Evolutionary conservation across 2,888 invertebrate genomes (phyloP), one percentile per base, ranked within the genome.

Genomic region (Strigamia transsilvanica): DNA sequence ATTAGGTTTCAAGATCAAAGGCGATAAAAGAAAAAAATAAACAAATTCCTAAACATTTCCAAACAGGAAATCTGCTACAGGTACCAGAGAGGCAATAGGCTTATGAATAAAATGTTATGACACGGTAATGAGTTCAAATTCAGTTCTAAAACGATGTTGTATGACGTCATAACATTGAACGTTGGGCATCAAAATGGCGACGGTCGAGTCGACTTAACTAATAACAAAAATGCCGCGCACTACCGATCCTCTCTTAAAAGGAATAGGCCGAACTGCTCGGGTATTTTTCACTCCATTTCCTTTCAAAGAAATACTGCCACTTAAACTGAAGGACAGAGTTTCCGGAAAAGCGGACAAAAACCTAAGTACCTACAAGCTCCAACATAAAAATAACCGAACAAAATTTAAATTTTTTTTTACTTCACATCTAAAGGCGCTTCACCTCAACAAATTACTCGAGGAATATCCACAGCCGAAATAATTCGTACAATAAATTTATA

Each of bases 391-490:
- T 7, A 23, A 61, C 0, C 0, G 23, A 61, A 18, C 6, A 10
- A 46, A 46, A 46, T 2, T 46, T 13, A 13, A 13, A n/a, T 46
- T 46, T 15, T 13, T n/a, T 46, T 46, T 13, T 46, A 13, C 1
- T 46, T 42, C n/a, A 9, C 18, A 23, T n/a, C 23, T 61, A 21
- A 18, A 23, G 18, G 61, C 61, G 23, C 13, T 4, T 10, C 61
- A 61, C 10, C 23, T 61, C 18, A 21, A 61, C 12, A 61, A n/a
- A 61, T 61, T 61, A 61, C 21, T 61, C 61, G 12, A 61, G 10
- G 9, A 61, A 61, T 61, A 61, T 61, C 61, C 61, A 6, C 61
- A 61, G 23, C 61, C 61, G 13, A 46, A 46, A 42, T 42, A 42
- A 42, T 2, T 27, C 3, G 27, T 27, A 27, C 27, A 27, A 27